These are phyloP conservation scores for Drosophila nr. fundita DNA, from an alignment of 2,888 invertebrate genomes.

Conservation along the genomic window DNA sequence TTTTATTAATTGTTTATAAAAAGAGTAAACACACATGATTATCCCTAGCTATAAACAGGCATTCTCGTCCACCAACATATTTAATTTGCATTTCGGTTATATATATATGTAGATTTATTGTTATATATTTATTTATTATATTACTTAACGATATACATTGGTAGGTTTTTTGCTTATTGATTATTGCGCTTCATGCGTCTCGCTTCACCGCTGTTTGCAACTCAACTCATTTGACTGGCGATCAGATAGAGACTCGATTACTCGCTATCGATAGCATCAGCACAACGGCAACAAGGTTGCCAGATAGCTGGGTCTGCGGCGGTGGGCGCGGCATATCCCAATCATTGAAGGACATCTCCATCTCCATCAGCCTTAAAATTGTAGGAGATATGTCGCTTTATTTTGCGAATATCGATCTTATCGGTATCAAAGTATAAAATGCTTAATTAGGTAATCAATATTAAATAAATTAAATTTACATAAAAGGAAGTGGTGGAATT, in stretches of 20 bases:
- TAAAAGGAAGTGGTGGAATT: background rate
- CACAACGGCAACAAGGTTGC: too few relatives aligned
- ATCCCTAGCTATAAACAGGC: background rate
- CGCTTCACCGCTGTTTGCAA: too few relatives aligned
- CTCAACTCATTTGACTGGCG: too few relatives aligned
- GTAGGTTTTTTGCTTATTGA: too few relatives aligned
- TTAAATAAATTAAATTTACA: background rate
- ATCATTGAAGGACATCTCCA: too few relatives aligned
- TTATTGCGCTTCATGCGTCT: too few relatives aligned
- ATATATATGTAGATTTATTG: background rate
- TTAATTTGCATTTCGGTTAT: background rate
- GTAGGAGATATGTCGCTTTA: background rate
- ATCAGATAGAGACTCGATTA: too few relatives aligned
- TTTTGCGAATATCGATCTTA: background rate
- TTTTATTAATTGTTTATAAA: background rate
- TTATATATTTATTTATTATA: too few relatives aligned
- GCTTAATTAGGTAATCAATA: background rate
- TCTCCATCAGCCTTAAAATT: background rate
- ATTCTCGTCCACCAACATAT: background rate
- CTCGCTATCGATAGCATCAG: too few relatives aligned
- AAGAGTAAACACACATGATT: background rate
- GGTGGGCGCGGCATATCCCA: too few relatives aligned
- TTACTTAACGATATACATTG: too few relatives aligned
- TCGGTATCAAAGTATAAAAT: background rate
- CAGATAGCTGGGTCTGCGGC: too few relatives aligned